These are phyloP conservation scores for Trachythela sp. DNA, from an alignment of 64 coral and sea anemone genomes.

Conservation along the genomic window DNA sequence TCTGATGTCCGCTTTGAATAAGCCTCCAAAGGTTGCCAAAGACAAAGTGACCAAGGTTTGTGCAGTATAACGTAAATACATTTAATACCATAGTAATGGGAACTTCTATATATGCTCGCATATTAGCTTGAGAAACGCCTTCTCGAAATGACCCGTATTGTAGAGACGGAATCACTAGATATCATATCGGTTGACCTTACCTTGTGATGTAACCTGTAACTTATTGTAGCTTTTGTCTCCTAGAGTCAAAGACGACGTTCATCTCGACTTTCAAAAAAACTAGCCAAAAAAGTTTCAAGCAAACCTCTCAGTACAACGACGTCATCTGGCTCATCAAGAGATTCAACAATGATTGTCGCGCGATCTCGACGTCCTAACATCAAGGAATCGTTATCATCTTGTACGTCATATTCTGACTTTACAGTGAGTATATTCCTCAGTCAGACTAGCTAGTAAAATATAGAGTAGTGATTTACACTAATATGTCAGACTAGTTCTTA, in stretches of 20 bases:
- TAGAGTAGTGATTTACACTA: too few relatives aligned
- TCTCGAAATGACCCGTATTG: too few relatives aligned
- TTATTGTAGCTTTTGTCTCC: background rate
- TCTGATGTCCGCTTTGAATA: background rate
- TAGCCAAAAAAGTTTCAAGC: background rate
- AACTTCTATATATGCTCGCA: too few relatives aligned
- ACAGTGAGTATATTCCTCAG: background rate
- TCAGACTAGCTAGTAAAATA: background rate
- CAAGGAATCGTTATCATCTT: background rate
- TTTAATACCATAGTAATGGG: too few relatives aligned
- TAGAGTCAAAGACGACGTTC: slow-evolving; percentile 7
- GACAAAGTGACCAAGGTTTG: background rate
- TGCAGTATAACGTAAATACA: background rate
- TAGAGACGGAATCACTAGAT: too few relatives aligned
- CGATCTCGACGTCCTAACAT: background rate
- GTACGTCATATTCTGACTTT: slow-evolving; percentile 1
- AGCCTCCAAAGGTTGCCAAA: background rate
- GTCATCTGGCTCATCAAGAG: background rate
- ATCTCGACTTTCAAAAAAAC: background rate
- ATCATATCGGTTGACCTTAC: too few relatives aligned
- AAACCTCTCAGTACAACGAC: background rate
- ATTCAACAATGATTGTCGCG: background rate
- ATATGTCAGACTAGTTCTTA: too few relatives aligned
- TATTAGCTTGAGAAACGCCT: too few relatives aligned
- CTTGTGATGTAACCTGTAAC: too few relatives aligned